Conservation (phyloP, 2,888 invertebrate genomes). For the Nycteola revayana region DNA sequence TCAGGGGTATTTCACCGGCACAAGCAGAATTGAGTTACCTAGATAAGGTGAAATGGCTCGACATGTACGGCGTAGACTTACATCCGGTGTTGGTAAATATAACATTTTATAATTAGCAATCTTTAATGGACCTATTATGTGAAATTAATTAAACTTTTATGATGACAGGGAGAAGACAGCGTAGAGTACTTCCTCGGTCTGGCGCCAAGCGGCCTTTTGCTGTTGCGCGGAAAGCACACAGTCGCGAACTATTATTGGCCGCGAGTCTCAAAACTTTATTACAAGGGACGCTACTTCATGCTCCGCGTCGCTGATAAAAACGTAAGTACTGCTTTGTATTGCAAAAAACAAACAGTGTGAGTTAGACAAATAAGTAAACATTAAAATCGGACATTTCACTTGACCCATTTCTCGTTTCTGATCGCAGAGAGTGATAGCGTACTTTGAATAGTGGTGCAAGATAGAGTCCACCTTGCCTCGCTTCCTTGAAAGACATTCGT, state of each 20-base stretch:
- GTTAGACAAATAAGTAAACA: slow-evolving; percentile 51
- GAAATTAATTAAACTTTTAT: slow-evolving; percentile 14
- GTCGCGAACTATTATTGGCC: slow-evolving; percentile 99
- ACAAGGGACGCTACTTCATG: slow-evolving; percentile 98
- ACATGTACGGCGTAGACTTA: slow-evolving; percentile 98
- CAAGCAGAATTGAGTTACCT: slow-evolving; percentile 96
- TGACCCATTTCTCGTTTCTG: slow-evolving; percentile 66
- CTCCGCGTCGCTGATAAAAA: slow-evolving; percentile 97
- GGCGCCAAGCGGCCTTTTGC: slow-evolving; percentile 97
- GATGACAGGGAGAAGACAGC: slow-evolving; percentile 94
- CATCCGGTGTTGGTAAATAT: slow-evolving; percentile 94
- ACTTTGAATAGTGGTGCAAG: slow-evolving; percentile 69
- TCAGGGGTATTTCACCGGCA: slow-evolving; percentile 93
- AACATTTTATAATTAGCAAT: no score
- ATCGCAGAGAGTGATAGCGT: slow-evolving; percentile 56
- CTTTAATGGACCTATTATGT: no score
- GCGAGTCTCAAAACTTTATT: slow-evolving; percentile 97
- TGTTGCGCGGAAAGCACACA: slow-evolving; percentile 96
- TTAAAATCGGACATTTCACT: slow-evolving; percentile 48
- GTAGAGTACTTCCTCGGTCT: slow-evolving; percentile 97
- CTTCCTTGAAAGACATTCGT: slow-evolving; percentile 78
- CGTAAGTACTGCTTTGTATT: slow-evolving; percentile 82
- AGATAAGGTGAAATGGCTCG: slow-evolving; percentile 99
- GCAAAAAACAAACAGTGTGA: no score
- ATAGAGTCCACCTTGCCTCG: slow-evolving; percentile 69